Percentiles rank a stretch among this genome's conserved stretches.
These are phyloP conservation scores for Nannospalax galili DNA, from an alignment of 2,113 vertebrate genomes.

Conservation along the genomic window DNA sequence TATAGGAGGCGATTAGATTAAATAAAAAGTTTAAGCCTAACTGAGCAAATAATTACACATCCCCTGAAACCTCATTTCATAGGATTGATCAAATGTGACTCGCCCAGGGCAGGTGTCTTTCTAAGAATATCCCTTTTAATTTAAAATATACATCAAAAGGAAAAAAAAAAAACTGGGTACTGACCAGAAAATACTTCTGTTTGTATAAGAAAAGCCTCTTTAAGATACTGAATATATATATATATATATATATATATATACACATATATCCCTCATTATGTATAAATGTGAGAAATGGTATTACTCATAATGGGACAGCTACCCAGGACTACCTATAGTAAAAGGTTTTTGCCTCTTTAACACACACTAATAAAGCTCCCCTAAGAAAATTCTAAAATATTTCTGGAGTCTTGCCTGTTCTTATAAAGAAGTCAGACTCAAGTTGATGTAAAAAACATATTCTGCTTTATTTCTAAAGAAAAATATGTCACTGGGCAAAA, in stretches of 20 bases:
- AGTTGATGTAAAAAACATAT: conserved; percentile 63
- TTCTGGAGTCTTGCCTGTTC: conserved; percentile 36
- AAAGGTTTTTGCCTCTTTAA: conserved; percentile 71
- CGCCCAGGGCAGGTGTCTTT: conserved; percentile 87
- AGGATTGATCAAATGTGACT: conserved; percentile 88
- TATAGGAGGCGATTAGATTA: conserved; percentile 88
- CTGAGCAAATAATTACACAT: conserved; percentile 91
- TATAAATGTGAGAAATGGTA: no score
- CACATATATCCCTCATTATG: conserved; percentile 68
- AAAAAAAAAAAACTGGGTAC: conserved; percentile 70
- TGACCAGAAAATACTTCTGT: conserved; percentile 81
- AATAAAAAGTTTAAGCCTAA: conserved; percentile 89
- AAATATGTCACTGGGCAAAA: conserved; percentile 10
- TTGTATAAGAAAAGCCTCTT: conserved; percentile 81
- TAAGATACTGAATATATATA: conserved; percentile 67
- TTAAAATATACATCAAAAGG: conserved; percentile 85
- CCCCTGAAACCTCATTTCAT: conserved; percentile 85
- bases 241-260: no score
- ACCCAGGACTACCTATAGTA: no score
- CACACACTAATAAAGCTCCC: conserved; percentile 40
- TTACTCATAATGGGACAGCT: no score
- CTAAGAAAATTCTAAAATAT: conserved; percentile 61
- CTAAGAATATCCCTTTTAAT: conserved; percentile 87
- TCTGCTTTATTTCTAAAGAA: conserved; percentile 48
- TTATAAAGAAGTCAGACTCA: conserved; percentile 43